phyloP scores from a whole-genome alignment of 1,140 invertebrate species.

The Zaprionus africanus region DNA sequence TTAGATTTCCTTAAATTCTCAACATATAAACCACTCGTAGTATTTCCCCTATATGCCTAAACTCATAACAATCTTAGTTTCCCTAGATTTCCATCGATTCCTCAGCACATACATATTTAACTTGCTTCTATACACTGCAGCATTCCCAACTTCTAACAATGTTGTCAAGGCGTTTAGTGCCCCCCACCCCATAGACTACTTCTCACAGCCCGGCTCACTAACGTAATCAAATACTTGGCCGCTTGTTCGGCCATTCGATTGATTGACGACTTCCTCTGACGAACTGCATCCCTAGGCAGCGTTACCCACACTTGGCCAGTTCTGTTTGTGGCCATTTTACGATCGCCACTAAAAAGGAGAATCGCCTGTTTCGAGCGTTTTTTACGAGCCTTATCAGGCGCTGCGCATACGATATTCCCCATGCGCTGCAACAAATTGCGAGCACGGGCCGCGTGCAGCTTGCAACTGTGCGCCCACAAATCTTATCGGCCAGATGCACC shows the following conservation, averaged over 20 bases:
- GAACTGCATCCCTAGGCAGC: slow-evolving; percentile 26
- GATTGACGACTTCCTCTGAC: slow-evolving; percentile 69
- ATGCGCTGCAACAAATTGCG: slow-evolving; percentile 54
- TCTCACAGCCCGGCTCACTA: neutral
- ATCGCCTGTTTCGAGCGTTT: slow-evolving; percentile 10
- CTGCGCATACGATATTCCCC: slow-evolving; percentile 32
- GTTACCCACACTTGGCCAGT: slow-evolving; percentile 23
- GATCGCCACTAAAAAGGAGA: slow-evolving; percentile 52
- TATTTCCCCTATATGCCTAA: too few species aligned
- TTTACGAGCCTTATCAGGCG: slow-evolving; percentile 65
- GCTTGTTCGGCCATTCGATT: slow-evolving; percentile 42
- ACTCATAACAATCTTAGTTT: too few species aligned
- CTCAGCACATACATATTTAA: neutral
- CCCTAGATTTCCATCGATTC: neutral
- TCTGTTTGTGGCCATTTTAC: slow-evolving; percentile 61
- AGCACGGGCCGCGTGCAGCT: slow-evolving; percentile 5
- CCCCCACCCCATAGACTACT: neutral
- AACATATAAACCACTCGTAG: too few species aligned
- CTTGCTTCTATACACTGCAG: neutral
- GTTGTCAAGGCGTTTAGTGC: neutral
- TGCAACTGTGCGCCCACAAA: slow-evolving; percentile 37
- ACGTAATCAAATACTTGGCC: neutral
- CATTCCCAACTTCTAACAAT: neutral
- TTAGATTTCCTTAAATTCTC: too few species aligned
- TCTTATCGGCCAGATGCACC: slow-evolving; percentile 43